Evolutionary conservation across 2,888 invertebrate genomes (phyloP).

Genomic region (Ypsolopha scabrella): DNA sequence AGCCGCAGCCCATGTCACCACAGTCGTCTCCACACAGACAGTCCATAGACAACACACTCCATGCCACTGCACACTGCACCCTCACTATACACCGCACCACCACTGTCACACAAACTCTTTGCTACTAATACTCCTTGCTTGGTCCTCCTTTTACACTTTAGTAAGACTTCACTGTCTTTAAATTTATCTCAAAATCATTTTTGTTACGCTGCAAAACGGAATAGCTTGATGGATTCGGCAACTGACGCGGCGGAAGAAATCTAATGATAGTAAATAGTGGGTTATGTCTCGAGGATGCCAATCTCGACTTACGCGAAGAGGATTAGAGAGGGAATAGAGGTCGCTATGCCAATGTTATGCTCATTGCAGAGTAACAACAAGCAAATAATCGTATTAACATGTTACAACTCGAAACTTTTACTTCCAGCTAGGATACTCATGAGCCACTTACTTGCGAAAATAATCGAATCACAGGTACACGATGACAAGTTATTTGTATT

Average conservation of each 20-base stretch:
- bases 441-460: slow-evolving; percentile 3
- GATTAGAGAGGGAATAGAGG: slow-evolving; percentile 42
- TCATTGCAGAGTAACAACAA: slow-evolving; percentile 67
- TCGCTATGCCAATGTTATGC: slow-evolving; percentile 64
- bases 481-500: not conserved
- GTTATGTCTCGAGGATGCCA: too few relatives aligned
- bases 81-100: slow-evolving; percentile 22
- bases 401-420: slow-evolving; percentile 37
- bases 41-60: slow-evolving; percentile 39
- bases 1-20: slow-evolving; percentile 63
- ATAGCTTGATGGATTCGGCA: slow-evolving; percentile 52
- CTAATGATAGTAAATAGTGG: too few relatives aligned
- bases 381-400: slow-evolving; percentile 38
- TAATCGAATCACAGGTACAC: not conserved
- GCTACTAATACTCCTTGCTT: slow-evolving; percentile 36
- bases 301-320: not conserved
- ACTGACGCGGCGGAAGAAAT: slow-evolving; percentile 13
- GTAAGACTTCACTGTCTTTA: slow-evolving; percentile 49
- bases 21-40: slow-evolving; percentile 33
- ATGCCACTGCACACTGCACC: slow-evolving; percentile 21
- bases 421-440: slow-evolving; percentile 17
- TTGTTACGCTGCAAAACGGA: slow-evolving; percentile 55
- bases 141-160: slow-evolving; percentile 28
- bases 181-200: slow-evolving; percentile 70
- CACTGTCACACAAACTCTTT: slow-evolving; percentile 22